Conservation (phyloP, 1,140 invertebrate species). For the Xylocopa sonorina region DNA sequence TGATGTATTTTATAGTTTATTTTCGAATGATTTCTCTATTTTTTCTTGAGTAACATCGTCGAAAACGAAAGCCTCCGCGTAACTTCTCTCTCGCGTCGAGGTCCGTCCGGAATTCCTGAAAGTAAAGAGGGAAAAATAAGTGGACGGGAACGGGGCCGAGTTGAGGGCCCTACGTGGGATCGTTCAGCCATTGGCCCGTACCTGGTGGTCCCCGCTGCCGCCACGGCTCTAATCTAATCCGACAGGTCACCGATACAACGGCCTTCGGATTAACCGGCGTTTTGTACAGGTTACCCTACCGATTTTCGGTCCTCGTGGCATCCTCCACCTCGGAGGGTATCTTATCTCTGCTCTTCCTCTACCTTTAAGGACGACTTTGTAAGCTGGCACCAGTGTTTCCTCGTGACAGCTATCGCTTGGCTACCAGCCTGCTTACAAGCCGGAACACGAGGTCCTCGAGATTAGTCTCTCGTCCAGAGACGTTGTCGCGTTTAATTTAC, state of each 20-base stretch:
- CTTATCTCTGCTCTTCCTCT: conserved; percentile 43
- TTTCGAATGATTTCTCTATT: no score
- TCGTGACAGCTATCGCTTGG: not conserved
- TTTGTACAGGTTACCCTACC: conserved; percentile 74
- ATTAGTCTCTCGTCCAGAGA: not conserved
- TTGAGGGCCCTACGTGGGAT: conserved; percentile 59
- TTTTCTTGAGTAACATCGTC: no score
- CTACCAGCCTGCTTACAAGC: conserved; percentile 14
- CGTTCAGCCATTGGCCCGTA: conserved; percentile 60
- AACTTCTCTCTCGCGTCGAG: no score
- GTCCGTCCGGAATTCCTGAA: not conserved
- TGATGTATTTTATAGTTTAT: no score
- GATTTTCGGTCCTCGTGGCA: conserved; percentile 57
- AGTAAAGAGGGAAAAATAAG: not conserved
- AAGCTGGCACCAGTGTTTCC: conserved; percentile 12
- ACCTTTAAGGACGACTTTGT: conserved; percentile 34
- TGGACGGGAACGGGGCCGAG: conserved; percentile 31
- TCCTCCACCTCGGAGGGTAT: conserved; percentile 31
- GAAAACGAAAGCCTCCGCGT: not conserved
- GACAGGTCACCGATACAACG: conserved; percentile 73
- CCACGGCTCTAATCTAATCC: conserved; percentile 70
- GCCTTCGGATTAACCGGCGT: conserved; percentile 69
- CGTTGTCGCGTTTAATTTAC: not conserved
- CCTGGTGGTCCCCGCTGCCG: conserved; percentile 69
- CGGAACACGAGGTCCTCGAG: not conserved